Evolutionary conservation across 1,140 invertebrate genomes (phyloP).

Genomic region (Neodiprion virginianus): DNA sequence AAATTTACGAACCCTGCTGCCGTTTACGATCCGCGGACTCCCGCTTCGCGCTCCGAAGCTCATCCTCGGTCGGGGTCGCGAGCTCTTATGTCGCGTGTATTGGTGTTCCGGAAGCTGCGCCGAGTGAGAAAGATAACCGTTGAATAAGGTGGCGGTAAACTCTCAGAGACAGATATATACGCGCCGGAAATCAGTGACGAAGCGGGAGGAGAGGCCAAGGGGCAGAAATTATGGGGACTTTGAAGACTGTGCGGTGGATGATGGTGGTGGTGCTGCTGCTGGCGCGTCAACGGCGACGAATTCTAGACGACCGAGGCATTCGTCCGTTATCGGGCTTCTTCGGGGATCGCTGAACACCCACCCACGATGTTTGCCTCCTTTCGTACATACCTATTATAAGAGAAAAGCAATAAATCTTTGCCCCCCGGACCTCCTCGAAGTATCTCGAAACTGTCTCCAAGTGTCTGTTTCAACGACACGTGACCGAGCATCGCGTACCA

Average conservation of each 20-base stretch:
- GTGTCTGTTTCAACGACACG: neutral
- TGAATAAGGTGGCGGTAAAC: too few species aligned
- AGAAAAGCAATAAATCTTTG: conserved; percentile 12
- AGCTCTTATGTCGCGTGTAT: neutral
- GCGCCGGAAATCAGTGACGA: too few species aligned
- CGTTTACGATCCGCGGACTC: neutral
- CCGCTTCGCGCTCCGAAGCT: neutral
- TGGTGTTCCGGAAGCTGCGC: too few species aligned
- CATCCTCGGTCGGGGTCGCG: neutral
- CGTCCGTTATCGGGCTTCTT: neutral
- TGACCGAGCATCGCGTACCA: neutral
- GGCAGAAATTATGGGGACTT: too few species aligned
- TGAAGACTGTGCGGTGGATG: too few species aligned
- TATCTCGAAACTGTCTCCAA: neutral
- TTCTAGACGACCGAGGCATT: neutral
- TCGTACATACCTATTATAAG: conserved; percentile 15
- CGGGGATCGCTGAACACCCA: conserved; percentile 9
- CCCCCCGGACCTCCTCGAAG: conserved; percentile 10
- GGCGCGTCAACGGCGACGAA: neutral
- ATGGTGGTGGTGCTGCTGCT: too few species aligned
- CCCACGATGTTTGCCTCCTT: conserved; percentile 7
- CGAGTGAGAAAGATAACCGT: too few species aligned
- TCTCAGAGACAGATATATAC: too few species aligned
- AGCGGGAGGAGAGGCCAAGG: too few species aligned
- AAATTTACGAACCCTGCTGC: neutral